Evolutionary conservation across 2,888 invertebrate genomes (phyloP).

Genomic region (Dynastes hyllus): DNA sequence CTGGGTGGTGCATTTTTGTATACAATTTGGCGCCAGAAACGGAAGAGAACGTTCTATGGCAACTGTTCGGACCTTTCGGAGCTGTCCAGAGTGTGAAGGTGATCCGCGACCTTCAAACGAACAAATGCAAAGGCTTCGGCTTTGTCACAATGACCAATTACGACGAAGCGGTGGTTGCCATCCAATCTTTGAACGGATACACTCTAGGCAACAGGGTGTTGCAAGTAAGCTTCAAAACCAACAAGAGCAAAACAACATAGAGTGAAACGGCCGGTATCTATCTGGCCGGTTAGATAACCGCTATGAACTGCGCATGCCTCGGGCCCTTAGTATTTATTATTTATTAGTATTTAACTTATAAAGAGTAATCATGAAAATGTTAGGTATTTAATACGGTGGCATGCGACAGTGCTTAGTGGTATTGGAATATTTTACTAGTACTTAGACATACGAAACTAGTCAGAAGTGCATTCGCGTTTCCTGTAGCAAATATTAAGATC

Average conservation of each 20-base stretch:
- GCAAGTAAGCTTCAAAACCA: constrained; percentile 98
- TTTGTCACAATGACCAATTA: constrained; percentile 99
- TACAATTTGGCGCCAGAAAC: constrained; percentile 94
- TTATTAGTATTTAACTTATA: constrained; percentile 54
- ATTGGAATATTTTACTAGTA: constrained; percentile 57
- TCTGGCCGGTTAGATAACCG: constrained; percentile 51
- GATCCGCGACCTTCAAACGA: constrained; percentile 94
- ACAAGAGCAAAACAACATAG: constrained; percentile 85
- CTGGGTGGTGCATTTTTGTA: constrained; percentile 95
- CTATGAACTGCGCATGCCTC: constrained; percentile 57
- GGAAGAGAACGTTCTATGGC: constrained; percentile 93
- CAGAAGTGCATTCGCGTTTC: constrained; percentile 71
- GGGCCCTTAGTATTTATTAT: constrained; percentile 56
- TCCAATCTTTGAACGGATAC: constrained; percentile 96
- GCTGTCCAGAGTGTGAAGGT: constrained; percentile 98
- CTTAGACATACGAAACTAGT: constrained; percentile 72
- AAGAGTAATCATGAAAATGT: constrained; percentile 36
- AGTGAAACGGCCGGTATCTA: constrained; percentile 63
- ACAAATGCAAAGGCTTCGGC: constrained; percentile 98
- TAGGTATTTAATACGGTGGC: constrained; percentile 56
- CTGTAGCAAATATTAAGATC: constrained; percentile 65
- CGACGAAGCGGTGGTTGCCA: constrained; percentile 96
- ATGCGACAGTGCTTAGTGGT: constrained; percentile 56
- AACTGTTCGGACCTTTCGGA: constrained; percentile 97
- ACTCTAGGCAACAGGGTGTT: constrained; percentile 95